Base-by-base conservation (phyloP, 2,888 invertebrate genomes). In the Athripsodes cinereus region DNA sequence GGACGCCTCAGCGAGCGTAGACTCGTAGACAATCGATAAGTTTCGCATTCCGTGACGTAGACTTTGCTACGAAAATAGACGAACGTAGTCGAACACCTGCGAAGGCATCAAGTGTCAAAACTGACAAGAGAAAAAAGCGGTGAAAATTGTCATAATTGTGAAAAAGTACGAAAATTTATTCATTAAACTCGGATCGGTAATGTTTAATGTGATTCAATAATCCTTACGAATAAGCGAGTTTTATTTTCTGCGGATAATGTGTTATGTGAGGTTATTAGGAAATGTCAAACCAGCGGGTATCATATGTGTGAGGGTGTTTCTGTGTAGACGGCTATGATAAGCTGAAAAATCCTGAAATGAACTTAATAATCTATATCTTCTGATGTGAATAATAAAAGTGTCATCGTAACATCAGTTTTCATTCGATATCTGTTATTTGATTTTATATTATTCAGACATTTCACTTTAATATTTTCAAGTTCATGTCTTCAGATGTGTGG, bases 11-110 rank as follows among this genome's bases (percentile, higher is more conserved):
- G n/a, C n/a, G n/a, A n/a, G n/a, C 57, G 61, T 62, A 62, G 59
- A 53, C 54, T 35, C 57, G 40, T 57, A 57, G 59, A 66, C 67
- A 71, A 74, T 74, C 74, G 72, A 76, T 74, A 74, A 71, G 69
- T 69, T 71, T 72, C 71, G 72, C 72, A 69, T 70, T 68, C 67
- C 73, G 73, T 72, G 73, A 73, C 72, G 71, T 57, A 35, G 46
- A 71, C 69, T 69, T 67, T 66, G 71, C 69, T 68, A 69, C 71
- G 71, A 68, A 69, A 68, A 66, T 67, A 64, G 64, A 67, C 72
- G 72, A 69, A 68, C 67, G 64, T 64, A 54, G 60, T 67, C 74
- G 74, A 71, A 65, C 65, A 58, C 56, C 58, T 59, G 69, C 74
- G 74, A 71, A 67, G 31, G 54, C 50, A 58, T 53, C 64, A 64